These are phyloP conservation scores for Sander lucioperca DNA, from an alignment of 2,113 vertebrate species.

Conservation along the genomic window DNA sequence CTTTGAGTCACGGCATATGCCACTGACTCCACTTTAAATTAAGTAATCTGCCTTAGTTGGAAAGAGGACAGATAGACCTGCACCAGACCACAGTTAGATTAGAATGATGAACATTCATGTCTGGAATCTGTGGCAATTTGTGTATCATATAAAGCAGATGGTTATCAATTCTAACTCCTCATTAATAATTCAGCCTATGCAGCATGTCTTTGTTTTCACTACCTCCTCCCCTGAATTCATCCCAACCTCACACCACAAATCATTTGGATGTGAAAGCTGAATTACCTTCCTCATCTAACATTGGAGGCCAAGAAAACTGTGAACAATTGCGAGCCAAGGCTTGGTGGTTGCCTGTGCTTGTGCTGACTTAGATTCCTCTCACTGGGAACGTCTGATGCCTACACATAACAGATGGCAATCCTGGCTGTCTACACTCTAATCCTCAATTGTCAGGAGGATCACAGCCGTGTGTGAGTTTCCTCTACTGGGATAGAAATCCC, in stretches of 20 bases:
- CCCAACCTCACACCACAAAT: neutral
- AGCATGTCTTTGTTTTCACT: slow-evolving; percentile 53
- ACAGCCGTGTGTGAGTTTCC: slow-evolving; percentile 42
- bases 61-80: neutral
- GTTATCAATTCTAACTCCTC: slow-evolving; percentile 62
- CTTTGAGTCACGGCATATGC: neutral
- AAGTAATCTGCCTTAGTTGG: neutral
- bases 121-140: slow-evolving; percentile 31
- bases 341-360: slow-evolving; percentile 18
- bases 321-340: neutral
- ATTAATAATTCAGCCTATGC: slow-evolving; percentile 73
- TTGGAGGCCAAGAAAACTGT: slow-evolving; percentile 14
- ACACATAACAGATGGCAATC: slow-evolving; percentile 67
- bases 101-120: neutral
- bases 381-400: slow-evolving; percentile 54
- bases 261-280: slow-evolving; percentile 8
- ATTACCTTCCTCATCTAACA: slow-evolving; percentile 41
- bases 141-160: slow-evolving; percentile 54
- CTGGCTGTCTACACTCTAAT: slow-evolving; percentile 61
- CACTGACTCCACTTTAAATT: neutral
- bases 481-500: slow-evolving; percentile 33
- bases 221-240: slow-evolving; percentile 37
- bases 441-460: slow-evolving; percentile 64
- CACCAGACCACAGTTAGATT: neutral
- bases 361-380: slow-evolving; percentile 50